phyloP scores from a whole-genome alignment of 2,888 invertebrate genomes.

The Drymonia ruficornis region DNA sequence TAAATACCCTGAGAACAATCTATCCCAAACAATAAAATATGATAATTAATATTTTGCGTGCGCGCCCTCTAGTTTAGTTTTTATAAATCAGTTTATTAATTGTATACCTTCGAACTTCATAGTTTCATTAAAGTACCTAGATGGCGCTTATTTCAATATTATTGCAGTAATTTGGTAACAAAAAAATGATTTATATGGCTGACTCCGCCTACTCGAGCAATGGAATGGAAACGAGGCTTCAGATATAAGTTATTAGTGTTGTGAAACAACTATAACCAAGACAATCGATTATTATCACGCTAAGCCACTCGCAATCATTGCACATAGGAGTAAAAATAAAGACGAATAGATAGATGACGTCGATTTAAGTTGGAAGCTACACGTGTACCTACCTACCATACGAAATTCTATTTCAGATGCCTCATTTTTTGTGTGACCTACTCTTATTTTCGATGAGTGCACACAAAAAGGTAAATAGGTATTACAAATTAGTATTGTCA shows the following conservation, averaged over 20 bases:
- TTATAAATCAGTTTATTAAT: background rate
- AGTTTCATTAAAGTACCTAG: background rate
- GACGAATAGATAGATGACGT: background rate
- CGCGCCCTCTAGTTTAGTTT: background rate
- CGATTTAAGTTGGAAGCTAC: background rate
- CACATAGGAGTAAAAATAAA: background rate
- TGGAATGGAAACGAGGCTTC: background rate
- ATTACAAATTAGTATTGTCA: slow-evolving; percentile 27
- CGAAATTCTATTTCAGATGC: slow-evolving; percentile 1
- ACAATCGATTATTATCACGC: background rate
- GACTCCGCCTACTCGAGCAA: background rate
- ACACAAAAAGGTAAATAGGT: slow-evolving; percentile 9
- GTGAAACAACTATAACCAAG: background rate
- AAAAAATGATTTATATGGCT: background rate
- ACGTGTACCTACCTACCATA: background rate
- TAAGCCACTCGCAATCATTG: background rate
- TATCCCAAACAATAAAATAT: too few species aligned
- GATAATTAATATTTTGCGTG: background rate
- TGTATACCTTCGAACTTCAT: background rate
- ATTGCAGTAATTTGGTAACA: too few species aligned
- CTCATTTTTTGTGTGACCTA: slow-evolving; percentile 25
- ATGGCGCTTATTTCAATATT: background rate
- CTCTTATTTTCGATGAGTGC: slow-evolving; percentile 22
- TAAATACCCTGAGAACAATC: too few species aligned
- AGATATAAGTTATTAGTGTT: background rate